Percentiles rank a stretch among this genome's conserved stretches.
phyloP scores from a whole-genome alignment of 1,140 invertebrate species.

The Drosophila prosaltans region DNA sequence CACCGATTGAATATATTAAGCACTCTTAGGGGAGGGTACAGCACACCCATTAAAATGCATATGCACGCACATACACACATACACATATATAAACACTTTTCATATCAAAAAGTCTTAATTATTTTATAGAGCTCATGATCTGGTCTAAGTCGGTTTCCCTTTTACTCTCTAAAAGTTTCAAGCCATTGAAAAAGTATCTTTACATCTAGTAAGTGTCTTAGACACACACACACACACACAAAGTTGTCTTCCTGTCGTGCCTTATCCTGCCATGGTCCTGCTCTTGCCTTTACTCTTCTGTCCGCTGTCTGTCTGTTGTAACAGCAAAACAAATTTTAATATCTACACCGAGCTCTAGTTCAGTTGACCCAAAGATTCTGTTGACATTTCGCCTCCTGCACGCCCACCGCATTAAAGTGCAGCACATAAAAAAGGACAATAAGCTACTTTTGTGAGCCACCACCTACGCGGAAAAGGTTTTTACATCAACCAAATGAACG shows the following conservation, averaged over 20 bases:
- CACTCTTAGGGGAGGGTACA: conserved; percentile 4
- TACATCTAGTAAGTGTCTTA: conserved; percentile 17
- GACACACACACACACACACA: neutral
- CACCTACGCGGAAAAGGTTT: conserved; percentile 66
- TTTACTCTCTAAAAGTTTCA: neutral
- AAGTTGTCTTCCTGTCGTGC: neutral
- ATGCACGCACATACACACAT: conserved; percentile 16
- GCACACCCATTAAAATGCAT: conserved; percentile 33
- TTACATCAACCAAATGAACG: conserved; percentile 6
- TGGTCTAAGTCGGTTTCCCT: conserved; percentile 37
- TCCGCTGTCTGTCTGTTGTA: conserved; percentile 16
- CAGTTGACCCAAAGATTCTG: conserved; percentile 54
- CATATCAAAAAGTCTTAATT: conserved; percentile 58
- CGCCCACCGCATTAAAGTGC: conserved; percentile 49
- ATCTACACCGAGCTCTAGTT: conserved; percentile 51
- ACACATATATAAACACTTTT: conserved; percentile 35
- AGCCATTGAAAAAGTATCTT: conserved; percentile 24
- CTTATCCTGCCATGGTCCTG: neutral
- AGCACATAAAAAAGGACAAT: conserved; percentile 79
- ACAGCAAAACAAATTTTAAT: conserved; percentile 67
- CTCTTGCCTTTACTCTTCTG: neutral
- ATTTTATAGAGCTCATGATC: conserved; percentile 71
- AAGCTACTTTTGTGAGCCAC: conserved; percentile 68
- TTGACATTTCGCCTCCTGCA: conserved; percentile 59
- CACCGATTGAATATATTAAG: neutral